Percentiles rank a stretch among this genome's conserved stretches.
These are phyloP conservation scores for Linhomoeus sp. DNA, from an alignment of 2,888 invertebrate genomes.

Conservation along the genomic window DNA sequence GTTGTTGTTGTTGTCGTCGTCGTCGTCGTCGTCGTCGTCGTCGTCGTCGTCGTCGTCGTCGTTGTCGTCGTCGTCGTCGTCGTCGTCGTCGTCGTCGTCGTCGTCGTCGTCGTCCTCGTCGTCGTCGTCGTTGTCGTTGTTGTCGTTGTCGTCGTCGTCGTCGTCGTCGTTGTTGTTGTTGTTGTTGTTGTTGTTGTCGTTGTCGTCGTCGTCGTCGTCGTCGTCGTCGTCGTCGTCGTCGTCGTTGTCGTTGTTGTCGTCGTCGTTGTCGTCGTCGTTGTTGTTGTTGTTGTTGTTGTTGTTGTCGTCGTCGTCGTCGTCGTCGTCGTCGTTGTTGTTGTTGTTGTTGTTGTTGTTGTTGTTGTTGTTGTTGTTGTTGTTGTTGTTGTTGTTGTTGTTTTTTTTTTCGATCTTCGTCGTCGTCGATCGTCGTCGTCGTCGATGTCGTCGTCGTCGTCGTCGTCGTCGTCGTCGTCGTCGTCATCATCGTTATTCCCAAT, in stretches of 20 bases:
- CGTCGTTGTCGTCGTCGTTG: slow-evolving; percentile 6
- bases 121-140: background rate
- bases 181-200: background rate
- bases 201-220: background rate
- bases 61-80: background rate
- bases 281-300: slow-evolving; percentile 15
- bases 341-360: slow-evolving; percentile 4
- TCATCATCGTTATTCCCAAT: too few species aligned
- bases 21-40: background rate
- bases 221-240: background rate
- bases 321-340: background rate
- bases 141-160: background rate
- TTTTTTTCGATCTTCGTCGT: too few species aligned
- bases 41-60: background rate
- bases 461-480: too few species aligned
- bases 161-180: background rate
- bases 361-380: slow-evolving; percentile 2
- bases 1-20: background rate
- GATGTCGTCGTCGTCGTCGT: too few species aligned
- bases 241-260: background rate
- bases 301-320: background rate
- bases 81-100: background rate
- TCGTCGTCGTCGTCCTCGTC: background rate
- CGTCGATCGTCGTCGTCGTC: too few species aligned
- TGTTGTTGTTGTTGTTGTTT: background rate